A percentile compares a stretch with the other conserved stretches of the same genome.
phyloP scores from a whole-genome alignment of 2,113 vertebrate species.

The Pangasianodon gigas region DNA sequence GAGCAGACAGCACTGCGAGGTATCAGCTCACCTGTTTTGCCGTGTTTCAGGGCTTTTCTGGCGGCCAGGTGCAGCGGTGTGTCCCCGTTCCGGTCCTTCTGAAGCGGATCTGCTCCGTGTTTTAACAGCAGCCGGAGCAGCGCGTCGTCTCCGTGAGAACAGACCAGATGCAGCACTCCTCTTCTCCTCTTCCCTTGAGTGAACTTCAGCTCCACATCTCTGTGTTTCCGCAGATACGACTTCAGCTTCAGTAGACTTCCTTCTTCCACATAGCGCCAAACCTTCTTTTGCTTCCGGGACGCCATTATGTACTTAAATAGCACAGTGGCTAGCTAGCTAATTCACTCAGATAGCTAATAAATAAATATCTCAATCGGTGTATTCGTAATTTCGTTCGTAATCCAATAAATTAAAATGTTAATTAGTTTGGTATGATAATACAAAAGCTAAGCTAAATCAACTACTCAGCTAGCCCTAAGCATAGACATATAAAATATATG shows the following conservation, averaged over 20 bases:
- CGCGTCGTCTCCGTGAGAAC: slow-evolving; percentile 71
- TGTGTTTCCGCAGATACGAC: slow-evolving; percentile 77
- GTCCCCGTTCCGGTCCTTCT: slow-evolving; percentile 73
- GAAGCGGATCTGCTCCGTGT: slow-evolving; percentile 76
- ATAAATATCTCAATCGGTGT: not conserved
- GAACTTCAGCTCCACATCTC: slow-evolving; percentile 74
- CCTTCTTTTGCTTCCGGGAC: slow-evolving; percentile 68
- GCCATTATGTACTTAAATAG: slow-evolving; percentile 61
- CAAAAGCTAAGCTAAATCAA: not conserved
- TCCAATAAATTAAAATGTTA: not conserved
- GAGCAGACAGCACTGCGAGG: not conserved
- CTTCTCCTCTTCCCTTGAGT: slow-evolving; percentile 66
- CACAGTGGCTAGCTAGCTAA: not conserved
- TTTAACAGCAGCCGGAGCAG: slow-evolving; percentile 74
- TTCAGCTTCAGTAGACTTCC: slow-evolving; percentile 75
- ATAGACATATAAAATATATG: too few relatives aligned
- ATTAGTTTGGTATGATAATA: not conserved
- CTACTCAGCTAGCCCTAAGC: not conserved
- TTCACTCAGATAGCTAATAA: not conserved
- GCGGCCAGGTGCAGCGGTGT: slow-evolving; percentile 78
- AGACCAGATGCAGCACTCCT: slow-evolving; percentile 78
- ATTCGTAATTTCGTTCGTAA: not conserved
- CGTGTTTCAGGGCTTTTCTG: slow-evolving; percentile 68
- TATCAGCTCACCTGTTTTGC: slow-evolving; percentile 54
- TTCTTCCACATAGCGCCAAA: slow-evolving; percentile 77